A percentile compares a stretch with the other conserved stretches of the same genome.
These are phyloP conservation scores for Baronia brevicornis DNA, from an alignment of 2,888 invertebrate genomes.

Conservation along the genomic window DNA sequence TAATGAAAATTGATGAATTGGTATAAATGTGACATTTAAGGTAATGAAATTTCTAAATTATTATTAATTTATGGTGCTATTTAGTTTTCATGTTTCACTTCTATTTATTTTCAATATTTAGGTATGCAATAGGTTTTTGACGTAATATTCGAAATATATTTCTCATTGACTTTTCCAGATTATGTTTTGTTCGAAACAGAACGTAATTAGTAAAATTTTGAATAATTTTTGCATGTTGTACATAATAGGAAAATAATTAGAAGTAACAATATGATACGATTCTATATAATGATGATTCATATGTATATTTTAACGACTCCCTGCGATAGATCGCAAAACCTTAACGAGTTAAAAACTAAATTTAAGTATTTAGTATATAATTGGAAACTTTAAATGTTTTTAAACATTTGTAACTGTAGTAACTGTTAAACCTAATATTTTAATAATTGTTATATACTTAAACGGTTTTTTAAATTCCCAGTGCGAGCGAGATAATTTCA, in stretches of 20 bases:
- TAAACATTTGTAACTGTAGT: not conserved
- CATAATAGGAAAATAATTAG: constrained; percentile 12
- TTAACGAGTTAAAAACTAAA: too few species aligned
- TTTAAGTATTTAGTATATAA: constrained; percentile 19
- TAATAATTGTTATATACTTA: constrained; percentile 2
- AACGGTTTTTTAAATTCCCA: constrained; percentile 7
- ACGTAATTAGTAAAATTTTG: constrained; percentile 1
- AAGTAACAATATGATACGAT: constrained; percentile 14
- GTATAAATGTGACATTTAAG: too few species aligned
- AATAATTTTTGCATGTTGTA: constrained; percentile 20
- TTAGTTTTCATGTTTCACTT: constrained; percentile 26
- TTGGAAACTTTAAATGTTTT: constrained; percentile 4
- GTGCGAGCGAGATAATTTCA: not conserved
- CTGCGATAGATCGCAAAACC: constrained; percentile 36
- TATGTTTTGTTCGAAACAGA: not conserved
- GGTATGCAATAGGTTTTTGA: constrained; percentile 13
- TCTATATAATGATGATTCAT: constrained; percentile 20
- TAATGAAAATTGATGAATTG: too few species aligned
- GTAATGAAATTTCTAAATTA: too few species aligned
- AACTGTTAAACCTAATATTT: not conserved
- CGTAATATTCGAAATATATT: constrained; percentile 14
- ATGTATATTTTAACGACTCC: constrained; percentile 5
- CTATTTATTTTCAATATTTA: constrained; percentile 9
- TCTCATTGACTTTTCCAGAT: constrained; percentile 1
- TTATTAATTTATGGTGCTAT: constrained; percentile 27